Conservation (phyloP, 2,888 invertebrate genomes). For the Pollenia angustigena region DNA sequence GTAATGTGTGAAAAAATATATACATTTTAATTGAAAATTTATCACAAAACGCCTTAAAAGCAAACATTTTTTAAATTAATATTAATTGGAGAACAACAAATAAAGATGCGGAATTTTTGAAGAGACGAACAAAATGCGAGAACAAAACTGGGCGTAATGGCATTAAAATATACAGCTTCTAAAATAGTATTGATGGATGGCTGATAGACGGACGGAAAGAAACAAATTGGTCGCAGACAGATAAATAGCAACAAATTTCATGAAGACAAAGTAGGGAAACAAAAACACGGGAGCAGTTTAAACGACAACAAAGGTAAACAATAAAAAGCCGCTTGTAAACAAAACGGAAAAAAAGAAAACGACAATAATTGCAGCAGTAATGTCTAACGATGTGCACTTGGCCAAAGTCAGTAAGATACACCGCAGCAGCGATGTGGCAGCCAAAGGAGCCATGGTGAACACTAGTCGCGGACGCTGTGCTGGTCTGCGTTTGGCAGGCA, state of each 20-base stretch:
- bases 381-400: slow-evolving; percentile 82
- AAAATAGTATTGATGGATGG: slow-evolving; percentile 46
- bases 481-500: slow-evolving; percentile 52
- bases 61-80: slow-evolving; percentile 23
- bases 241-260: slow-evolving; percentile 64
- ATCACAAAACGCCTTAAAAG: slow-evolving; percentile 46
- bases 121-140: neutral
- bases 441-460: slow-evolving; percentile 71
- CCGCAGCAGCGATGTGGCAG: slow-evolving; percentile 66
- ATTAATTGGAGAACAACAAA: neutral
- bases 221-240: slow-evolving; percentile 50
- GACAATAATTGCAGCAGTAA: slow-evolving; percentile 60
- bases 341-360: slow-evolving; percentile 18
- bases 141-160: slow-evolving; percentile 42
- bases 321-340: slow-evolving; percentile 54
- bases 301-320: slow-evolving; percentile 67
- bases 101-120: slow-evolving; percentile 24
- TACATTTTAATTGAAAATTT: slow-evolving; percentile 59
- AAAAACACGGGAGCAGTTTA: slow-evolving; percentile 33
- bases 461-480: slow-evolving; percentile 51
- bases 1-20: slow-evolving; percentile 64
- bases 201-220: slow-evolving; percentile 52
- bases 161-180: slow-evolving; percentile 4
- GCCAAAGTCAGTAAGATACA: slow-evolving; percentile 81
- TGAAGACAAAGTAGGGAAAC: slow-evolving; percentile 1